These are phyloP conservation scores for Astreopora myriophthalma DNA, from an alignment of 64 coral and sea anemone genomes.

Conservation along the genomic window DNA sequence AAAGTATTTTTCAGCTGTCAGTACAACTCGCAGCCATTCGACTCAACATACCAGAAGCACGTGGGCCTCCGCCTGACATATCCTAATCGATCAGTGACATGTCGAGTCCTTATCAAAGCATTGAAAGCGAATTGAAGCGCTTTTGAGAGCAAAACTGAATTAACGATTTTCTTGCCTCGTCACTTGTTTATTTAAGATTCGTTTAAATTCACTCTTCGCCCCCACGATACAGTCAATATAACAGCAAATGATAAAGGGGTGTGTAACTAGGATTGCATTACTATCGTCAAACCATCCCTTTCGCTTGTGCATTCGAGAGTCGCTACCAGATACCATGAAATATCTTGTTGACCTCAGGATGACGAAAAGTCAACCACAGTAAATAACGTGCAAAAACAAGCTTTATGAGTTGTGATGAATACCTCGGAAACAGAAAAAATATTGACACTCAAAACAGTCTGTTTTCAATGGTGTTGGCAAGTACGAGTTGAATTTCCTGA, in stretches of 20 bases:
- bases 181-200: not conserved
- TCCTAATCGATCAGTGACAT: not conserved
- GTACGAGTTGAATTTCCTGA: not conserved
- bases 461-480: not conserved
- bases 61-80: not conserved
- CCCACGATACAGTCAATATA: not conserved
- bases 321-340: not conserved
- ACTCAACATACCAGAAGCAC: not conserved
- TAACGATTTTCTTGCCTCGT: not conserved
- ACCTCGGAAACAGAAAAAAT: not conserved
- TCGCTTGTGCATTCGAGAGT: not conserved
- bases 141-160: not conserved
- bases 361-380: conserved; percentile 15
- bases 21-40: not conserved
- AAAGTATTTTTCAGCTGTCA: conserved; percentile 14
- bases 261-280: not conserved
- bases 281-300: not conserved
- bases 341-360: not conserved
- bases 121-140: not conserved
- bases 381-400: conserved; percentile 17
- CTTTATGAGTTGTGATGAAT: conserved; percentile 1
- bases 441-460: conserved; percentile 14
- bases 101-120: not conserved
- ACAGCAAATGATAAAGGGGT: not conserved
- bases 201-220: not conserved